These are phyloP conservation scores for Chrysolina americana DNA, from an alignment of 2,888 invertebrate species.

Conservation along the genomic window DNA sequence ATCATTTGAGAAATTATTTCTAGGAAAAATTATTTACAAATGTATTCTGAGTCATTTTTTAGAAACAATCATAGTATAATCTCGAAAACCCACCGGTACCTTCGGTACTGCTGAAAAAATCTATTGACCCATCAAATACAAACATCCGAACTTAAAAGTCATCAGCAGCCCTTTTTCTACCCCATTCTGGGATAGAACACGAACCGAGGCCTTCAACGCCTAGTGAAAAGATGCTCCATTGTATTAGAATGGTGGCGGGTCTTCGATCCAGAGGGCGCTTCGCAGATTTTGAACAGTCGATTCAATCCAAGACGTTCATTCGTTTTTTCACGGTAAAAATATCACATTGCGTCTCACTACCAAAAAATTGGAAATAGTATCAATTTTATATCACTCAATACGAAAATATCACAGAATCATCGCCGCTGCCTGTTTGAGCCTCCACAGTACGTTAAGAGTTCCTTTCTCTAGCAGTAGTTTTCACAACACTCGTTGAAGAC, in stretches of 20 bases:
- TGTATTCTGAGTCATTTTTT: neutral
- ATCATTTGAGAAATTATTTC: no score
- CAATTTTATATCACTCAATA: slow-evolving; percentile 1
- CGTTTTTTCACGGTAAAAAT: slow-evolving; percentile 18
- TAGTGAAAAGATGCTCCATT: no score
- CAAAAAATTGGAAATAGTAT: slow-evolving; percentile 10
- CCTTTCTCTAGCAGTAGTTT: slow-evolving; percentile 62
- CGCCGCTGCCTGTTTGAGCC: slow-evolving; percentile 37
- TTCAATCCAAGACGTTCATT: neutral
- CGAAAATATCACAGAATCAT: slow-evolving; percentile 36
- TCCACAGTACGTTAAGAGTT: slow-evolving; percentile 62
- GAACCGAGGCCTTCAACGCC: no score
- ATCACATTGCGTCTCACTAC: neutral
- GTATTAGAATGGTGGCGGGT: no score
- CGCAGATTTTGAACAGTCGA: no score
- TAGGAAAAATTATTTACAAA: slow-evolving; percentile 4
- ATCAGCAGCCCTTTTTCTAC: neutral
- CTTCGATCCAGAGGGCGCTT: no score
- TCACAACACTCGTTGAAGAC: no score
- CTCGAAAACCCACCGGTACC: slow-evolving; percentile 6
- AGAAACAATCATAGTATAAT: neutral
- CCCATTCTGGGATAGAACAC: neutral
- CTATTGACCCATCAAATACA: neutral
- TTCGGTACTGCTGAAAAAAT: neutral
- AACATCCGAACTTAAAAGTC: neutral